Evolutionary conservation across 1,140 invertebrate species (phyloP), one percentile per base, ranked within the genome.

Genomic region (Calycopis cecrops): DNA sequence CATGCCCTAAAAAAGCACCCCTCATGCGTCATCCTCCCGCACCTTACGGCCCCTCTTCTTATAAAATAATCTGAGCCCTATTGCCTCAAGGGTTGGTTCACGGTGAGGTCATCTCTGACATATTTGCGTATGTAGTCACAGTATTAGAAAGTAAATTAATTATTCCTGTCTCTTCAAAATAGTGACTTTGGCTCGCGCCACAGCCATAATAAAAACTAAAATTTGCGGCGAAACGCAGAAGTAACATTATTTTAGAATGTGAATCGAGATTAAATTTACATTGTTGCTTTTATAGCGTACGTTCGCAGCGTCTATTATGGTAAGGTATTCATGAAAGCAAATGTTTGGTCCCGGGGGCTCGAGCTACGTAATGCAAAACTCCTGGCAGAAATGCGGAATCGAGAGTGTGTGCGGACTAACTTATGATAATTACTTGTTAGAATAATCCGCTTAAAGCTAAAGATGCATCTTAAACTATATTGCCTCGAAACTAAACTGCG

Each of bases 301-400:
- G 65, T 73, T 74, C 60, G 60, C 55, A 55, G 51, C 67, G 72
- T 75, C 66, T 76, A 78, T 76, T 82, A 81, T 79, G 78, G 70
- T 79, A 83, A 82, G 76, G 73, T 82, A 83, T 83, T 85, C 82
- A 85, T 85, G 81, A 81, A 73, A 73, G 72, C 71, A 77, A 79
- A 79, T 75, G 79, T 76, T 80, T 79, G 64, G 73, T 76, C 78
- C 71, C 72, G 59, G 63, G 75, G 73, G 69, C 63, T 69, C 65
- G 56, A 62, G 66, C 49, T 62, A 54, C 51, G 59, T 62, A 63
- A 70, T 69, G 59, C 66, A 63, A 57, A 69, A 57, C 65, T 64
- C 62, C 66, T 61, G 60, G 59, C 55, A 63, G 63, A 65, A 69
- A 74, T 65, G 71, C 65, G 65, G 71, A 76, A 75, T 73, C 69